Percentiles rank a stretch among this genome's conserved stretches.
Evolutionary conservation across 2,113 vertebrate genomes (phyloP).

Genomic region (Erinaceus europaeus): DNA sequence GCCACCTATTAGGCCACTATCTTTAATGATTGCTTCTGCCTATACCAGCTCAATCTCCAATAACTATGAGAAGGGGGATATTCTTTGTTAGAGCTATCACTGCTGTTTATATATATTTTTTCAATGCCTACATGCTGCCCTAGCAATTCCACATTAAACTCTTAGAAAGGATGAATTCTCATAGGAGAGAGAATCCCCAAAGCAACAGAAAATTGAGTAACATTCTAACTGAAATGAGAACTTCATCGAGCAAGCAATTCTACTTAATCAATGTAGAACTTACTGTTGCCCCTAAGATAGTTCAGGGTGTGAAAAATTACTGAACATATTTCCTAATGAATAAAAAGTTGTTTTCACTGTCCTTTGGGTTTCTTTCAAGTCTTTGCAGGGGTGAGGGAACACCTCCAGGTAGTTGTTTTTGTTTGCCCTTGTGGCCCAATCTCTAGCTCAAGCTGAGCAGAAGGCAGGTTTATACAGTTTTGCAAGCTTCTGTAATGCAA

Average conservation of each 20-base stretch:
- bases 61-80: background rate
- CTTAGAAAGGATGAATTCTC: background rate
- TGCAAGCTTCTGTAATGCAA: background rate
- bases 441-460: background rate
- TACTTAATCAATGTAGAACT: background rate
- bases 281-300: background rate
- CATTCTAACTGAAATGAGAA: background rate
- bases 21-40: no score
- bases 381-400: background rate
- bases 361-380: background rate
- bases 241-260: background rate
- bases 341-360: background rate
- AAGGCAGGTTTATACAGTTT: background rate
- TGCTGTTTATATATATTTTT: background rate
- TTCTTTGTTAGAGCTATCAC: background rate
- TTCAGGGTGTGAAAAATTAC: background rate
- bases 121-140: background rate
- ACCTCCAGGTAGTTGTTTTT: background rate
- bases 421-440: background rate
- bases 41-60: background rate
- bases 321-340: background rate
- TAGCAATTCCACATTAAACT: background rate
- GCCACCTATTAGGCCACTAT: no score
- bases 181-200: background rate
- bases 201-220: fast-evolving